phyloP scores from a whole-genome alignment of 35 echinoderm and acorn worm genomes.

The Stichopus chloronotus region DNA sequence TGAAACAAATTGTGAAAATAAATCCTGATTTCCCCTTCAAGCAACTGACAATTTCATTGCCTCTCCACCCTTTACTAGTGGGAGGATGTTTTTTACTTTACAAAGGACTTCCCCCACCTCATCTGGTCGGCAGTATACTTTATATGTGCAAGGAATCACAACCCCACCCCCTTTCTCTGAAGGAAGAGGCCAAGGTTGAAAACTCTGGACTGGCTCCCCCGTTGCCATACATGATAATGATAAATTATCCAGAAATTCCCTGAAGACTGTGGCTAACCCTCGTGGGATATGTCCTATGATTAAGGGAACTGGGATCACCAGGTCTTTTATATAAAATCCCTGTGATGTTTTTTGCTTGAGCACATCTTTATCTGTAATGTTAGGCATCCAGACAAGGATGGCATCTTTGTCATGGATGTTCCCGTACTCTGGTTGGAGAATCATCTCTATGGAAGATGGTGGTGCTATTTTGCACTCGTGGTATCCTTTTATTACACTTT shows the following conservation, averaged over 20 bases:
- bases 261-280: not conserved
- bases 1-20: not conserved
- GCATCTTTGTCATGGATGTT: constrained; percentile 24
- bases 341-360: constrained; percentile 1
- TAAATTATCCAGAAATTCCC: not conserved
- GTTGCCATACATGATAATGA: not conserved
- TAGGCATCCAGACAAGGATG: not conserved
- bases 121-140: not conserved
- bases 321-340: not conserved
- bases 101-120: constrained; percentile 13
- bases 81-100: constrained; percentile 17
- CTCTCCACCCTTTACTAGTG: not conserved
- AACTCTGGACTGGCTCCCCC: not conserved
- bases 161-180: constrained; percentile 38
- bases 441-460: not conserved
- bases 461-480: not conserved
- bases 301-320: not conserved
- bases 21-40: not conserved
- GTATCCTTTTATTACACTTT: constrained; percentile 5
- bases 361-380: not conserved
- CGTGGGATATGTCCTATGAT: constrained; percentile 1
- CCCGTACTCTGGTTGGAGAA: not conserved
- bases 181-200: constrained; percentile 30
- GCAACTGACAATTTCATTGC: constrained; percentile 1
- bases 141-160: constrained; percentile 6